Base-by-base conservation (phyloP, 2,797 vertebrate genomes). In the Perodicticus potto region DNA sequence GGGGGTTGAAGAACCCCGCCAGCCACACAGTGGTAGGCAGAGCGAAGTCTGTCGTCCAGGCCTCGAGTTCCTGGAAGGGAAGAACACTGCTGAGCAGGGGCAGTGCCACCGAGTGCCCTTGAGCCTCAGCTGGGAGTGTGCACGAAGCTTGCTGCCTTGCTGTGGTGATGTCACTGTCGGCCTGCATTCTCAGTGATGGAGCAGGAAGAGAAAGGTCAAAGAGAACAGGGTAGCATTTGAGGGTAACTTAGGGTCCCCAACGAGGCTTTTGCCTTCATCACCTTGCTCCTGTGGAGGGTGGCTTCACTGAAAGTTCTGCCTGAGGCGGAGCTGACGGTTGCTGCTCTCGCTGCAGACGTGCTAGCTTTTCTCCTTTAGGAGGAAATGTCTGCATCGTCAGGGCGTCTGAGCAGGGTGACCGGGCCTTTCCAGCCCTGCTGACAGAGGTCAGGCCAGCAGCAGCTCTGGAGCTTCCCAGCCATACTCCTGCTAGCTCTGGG, bases 1-100 rank as follows among this genome's bases (percentile, higher is more conserved):
- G 98, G 0, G 98, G 99, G 45, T 98, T 98, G 96, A 99, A 99
- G 97, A 99, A 98, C 10, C 98, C 99, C 0, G 98, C 98, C 86
- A 99, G 97, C 99, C 98, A 99, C 97, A 98, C 98, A 0, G 98
- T 89, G 10, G 98, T 98, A 23, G 99, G 99, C 72, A 99, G 96
- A 65, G 94, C 96, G 3, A 99, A 98, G 95, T 99, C 98, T 0
- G 98, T 98, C 0, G 98, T 96, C 99, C 99, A 99, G 76, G 98
- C 92, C 88, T 99, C 98, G 0, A 99, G 98, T 81, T 99, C 98
- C 99, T 99, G 96, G 25, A 82, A 93, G 73, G 81, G 65, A 1
- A 16, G 65, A n/a, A 25, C 6, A 7, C 8, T 3, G 65, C 55
- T 81, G 16, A 69, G 87, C n/a, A 25, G 27, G 20, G 19, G 34